Base-by-base conservation (phyloP, 2,888 invertebrate species). In the Pristionchus exspectatus region DNA sequence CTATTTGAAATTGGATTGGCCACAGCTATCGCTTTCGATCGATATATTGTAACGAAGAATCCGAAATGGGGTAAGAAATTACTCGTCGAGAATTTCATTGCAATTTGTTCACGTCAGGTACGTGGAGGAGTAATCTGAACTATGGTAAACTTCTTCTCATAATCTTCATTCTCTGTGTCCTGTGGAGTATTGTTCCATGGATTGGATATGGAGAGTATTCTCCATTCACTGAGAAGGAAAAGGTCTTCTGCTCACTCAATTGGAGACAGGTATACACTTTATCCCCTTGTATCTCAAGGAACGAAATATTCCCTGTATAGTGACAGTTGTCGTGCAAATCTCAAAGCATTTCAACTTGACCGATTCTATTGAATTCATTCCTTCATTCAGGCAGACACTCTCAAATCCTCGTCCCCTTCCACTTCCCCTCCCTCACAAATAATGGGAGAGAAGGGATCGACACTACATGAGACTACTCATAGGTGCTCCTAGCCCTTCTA, bases 221-320 rank as follows among this genome's bases (percentile, higher is more conserved):
- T 44, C 90, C 91, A 2, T 93, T 92, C 86, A 92, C 56, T 59
- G 83, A 83, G 50, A 56, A 72, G 18, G 90, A 81, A 33, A 81
- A 90, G n/a, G 89, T 90, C 86, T 91, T 93, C 90, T 93, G 93
- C 56, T 93, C 92, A 30, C 90, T 93, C 33, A 92, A 93, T 83
- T 93, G 92, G 92, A 90, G 92, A 90, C 92, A 92, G 91, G 92
- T 91, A 18, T 50, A 56, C n/a, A 56, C 38, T n/a, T 24, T 24
- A n/a, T 16, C 7, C 27, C 18, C 9, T 10, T 7, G 44, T 50
- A 50, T 50, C 44, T 50, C 7, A 50, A 50, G 44, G 10, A 9
- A 50, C 3, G 30, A 74, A 74, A 18, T 24, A 74, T 24, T 4
- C 21, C 63, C 63, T 63, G 63, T 63, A 63, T n/a, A 63, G 2